Evolutionary conservation across 1,140 invertebrate species (phyloP).

Genomic region (Drosophila pachea): DNA sequence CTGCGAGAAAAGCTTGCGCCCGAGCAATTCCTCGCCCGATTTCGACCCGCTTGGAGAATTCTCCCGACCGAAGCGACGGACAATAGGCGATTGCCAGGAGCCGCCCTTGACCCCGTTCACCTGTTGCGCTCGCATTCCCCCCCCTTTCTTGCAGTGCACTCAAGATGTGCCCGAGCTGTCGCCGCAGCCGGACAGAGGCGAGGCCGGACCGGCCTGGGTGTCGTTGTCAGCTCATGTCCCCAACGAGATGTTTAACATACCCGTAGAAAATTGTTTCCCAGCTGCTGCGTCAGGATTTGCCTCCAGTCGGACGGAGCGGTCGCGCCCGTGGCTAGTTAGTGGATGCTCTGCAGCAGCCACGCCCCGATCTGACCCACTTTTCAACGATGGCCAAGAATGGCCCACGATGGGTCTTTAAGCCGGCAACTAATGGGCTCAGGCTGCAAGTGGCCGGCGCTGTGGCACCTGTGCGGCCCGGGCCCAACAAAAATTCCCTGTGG

Average conservation of each 20-base stretch:
- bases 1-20: slow-evolving; percentile 34
- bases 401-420: slow-evolving; percentile 51
- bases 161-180: slow-evolving; percentile 32
- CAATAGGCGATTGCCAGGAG: too few relatives aligned
- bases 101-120: too few relatives aligned
- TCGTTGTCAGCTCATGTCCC: slow-evolving; percentile 72
- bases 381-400: slow-evolving; percentile 29
- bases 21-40: background rate
- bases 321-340: slow-evolving; percentile 60
- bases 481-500: too few relatives aligned
- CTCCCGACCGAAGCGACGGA: too few relatives aligned
- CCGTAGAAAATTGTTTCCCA: slow-evolving; percentile 74
- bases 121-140: too few relatives aligned
- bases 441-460: slow-evolving; percentile 33
- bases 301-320: slow-evolving; percentile 36
- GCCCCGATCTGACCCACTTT: slow-evolving; percentile 68
- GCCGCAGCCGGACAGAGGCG: slow-evolving; percentile 47
- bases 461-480: slow-evolving; percentile 45
- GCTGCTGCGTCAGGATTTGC: slow-evolving; percentile 70
- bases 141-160: slow-evolving; percentile 35
- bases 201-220: slow-evolving; percentile 35
- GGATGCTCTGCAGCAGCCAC: slow-evolving; percentile 50
- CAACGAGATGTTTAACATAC: slow-evolving; percentile 70
- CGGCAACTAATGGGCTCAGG: slow-evolving; percentile 62
- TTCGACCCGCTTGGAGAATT: too few relatives aligned